Conservation (phyloP, 2,888 invertebrate genomes). For the Panorpa germanica region DNA sequence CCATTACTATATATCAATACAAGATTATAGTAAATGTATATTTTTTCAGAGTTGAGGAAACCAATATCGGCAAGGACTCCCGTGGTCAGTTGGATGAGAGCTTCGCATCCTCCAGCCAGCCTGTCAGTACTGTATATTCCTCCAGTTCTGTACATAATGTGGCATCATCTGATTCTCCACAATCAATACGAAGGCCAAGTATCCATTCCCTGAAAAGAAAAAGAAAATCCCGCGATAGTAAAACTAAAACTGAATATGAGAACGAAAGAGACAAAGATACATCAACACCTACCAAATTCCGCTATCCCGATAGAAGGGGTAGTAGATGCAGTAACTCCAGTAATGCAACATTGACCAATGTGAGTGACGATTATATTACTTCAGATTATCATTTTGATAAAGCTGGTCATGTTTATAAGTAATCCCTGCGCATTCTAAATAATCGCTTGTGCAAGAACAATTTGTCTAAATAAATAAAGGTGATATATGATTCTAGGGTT, state of each 20-base stretch:
- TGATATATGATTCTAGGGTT: conserved; percentile 32
- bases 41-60: conserved; percentile 17
- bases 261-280: conserved; percentile 27
- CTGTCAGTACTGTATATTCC: too few species aligned
- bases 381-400: not conserved
- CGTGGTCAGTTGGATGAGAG: too few species aligned
- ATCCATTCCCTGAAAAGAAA: too few species aligned
- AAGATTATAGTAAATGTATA: too few species aligned
- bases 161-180: too few species aligned
- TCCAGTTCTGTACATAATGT: too few species aligned
- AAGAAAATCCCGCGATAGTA: conserved; percentile 16
- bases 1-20: too few species aligned
- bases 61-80: conserved; percentile 21
- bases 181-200: too few species aligned
- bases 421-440: conserved; percentile 5
- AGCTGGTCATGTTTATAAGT: conserved; percentile 4
- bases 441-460: not conserved
- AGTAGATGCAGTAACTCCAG: conserved; percentile 30
- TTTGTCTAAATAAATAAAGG: conserved; percentile 5
- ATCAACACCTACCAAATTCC: too few species aligned
- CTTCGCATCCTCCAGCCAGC: too few species aligned
- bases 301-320: too few species aligned
- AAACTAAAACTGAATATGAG: conserved; percentile 28
- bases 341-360: conserved; percentile 41
- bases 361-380: conserved; percentile 23